These are phyloP conservation scores for Rhingia campestris DNA, from an alignment of 2,888 invertebrate species.

Conservation along the genomic window DNA sequence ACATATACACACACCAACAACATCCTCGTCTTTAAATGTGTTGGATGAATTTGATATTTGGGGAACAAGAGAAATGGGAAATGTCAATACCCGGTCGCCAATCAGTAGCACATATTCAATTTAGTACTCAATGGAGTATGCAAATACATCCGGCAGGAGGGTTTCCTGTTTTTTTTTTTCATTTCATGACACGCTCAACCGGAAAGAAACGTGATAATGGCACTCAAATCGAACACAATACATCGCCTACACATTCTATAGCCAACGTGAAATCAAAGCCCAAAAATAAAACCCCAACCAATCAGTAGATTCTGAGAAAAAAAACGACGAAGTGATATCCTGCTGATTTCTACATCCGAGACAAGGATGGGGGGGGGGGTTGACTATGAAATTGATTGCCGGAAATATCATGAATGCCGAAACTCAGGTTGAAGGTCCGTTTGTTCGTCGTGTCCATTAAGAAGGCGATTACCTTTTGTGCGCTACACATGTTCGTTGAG, in stretches of 20 bases:
- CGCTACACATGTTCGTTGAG: constrained; percentile 22
- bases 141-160: constrained; percentile 1
- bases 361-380: too few species aligned
- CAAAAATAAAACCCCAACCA: constrained; percentile 5
- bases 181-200: not conserved
- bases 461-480: constrained; percentile 34
- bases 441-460: constrained; percentile 20
- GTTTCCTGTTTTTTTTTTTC: not conserved
- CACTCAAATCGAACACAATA: constrained; percentile 11
- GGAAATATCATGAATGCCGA: constrained; percentile 18
- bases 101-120: constrained; percentile 20
- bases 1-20: not conserved
- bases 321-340: constrained; percentile 1
- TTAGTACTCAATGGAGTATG: constrained; percentile 17
- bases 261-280: constrained; percentile 5
- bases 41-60: constrained; percentile 13
- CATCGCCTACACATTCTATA: not conserved
- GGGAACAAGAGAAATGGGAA: not conserved
- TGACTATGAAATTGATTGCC: constrained; percentile 17
- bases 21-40: too few species aligned
- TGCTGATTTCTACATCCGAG: constrained; percentile 1
- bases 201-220: constrained; percentile 3
- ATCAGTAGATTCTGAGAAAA: not conserved
- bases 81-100: not conserved
- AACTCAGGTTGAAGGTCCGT: not conserved